Percentiles rank a stretch among this genome's conserved stretches.
Evolutionary conservation across 2,797 vertebrate species (phyloP).

Genomic region (Parambassis ranga): DNA sequence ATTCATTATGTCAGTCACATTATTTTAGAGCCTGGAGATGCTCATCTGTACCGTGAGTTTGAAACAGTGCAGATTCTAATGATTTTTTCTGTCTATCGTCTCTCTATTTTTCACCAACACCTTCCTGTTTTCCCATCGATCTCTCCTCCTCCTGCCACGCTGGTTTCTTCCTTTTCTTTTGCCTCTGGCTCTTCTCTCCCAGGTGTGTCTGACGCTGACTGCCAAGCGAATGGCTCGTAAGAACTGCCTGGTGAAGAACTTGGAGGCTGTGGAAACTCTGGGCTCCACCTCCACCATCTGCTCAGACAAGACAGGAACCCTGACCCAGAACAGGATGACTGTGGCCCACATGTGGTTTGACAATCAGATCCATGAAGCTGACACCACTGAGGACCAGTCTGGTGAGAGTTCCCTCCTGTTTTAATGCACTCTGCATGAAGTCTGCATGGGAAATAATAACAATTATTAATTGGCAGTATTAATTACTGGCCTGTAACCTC

Average conservation of each 20-base stretch:
- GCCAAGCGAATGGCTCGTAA: slow-evolving; percentile 94
- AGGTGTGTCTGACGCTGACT: slow-evolving; percentile 92
- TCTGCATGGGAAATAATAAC: neutral
- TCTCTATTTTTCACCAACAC: neutral
- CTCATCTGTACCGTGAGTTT: slow-evolving; percentile 23
- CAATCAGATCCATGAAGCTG: slow-evolving; percentile 93
- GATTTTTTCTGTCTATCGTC: neutral
- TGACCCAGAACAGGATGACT: slow-evolving; percentile 91
- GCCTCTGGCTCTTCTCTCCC: slow-evolving; percentile 1
- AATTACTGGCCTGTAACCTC: too few relatives aligned
- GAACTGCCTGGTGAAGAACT: slow-evolving; percentile 92
- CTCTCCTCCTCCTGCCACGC: neutral
- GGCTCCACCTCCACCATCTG: slow-evolving; percentile 90
- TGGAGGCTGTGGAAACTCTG: slow-evolving; percentile 91
- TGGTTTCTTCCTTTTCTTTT: neutral
- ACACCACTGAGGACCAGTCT: slow-evolving; percentile 92
- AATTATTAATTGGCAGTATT: neutral
- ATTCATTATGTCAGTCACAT: neutral
- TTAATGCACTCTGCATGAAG: neutral
- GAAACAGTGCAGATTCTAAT: slow-evolving; percentile 25
- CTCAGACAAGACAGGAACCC: slow-evolving; percentile 90
- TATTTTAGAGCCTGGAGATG: slow-evolving; percentile 44
- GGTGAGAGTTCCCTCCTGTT: slow-evolving; percentile 47
- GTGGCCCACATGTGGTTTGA: slow-evolving; percentile 97
- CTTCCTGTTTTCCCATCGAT: neutral